A percentile compares a stretch with the other conserved stretches of the same genome.
Evolutionary conservation across 2,888 invertebrate species (phyloP).

Genomic region (Macaria liturata): DNA sequence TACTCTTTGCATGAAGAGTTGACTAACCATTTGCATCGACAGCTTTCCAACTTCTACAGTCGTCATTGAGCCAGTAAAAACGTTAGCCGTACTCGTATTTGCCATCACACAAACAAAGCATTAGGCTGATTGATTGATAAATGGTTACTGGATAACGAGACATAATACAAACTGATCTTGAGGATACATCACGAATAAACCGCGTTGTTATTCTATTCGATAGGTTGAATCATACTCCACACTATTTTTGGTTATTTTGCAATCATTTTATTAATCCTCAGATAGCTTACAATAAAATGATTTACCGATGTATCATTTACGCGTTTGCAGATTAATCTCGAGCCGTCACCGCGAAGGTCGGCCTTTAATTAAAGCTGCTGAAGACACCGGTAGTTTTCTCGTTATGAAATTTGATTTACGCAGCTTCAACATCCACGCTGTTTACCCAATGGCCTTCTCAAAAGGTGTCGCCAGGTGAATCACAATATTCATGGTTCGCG

Average conservation of each 20-base stretch:
- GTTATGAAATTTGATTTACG: slow-evolving; percentile 68
- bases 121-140: too few relatives aligned
- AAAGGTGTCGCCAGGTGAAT: slow-evolving; percentile 62
- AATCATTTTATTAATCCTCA: slow-evolving; percentile 27
- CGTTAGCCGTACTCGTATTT: too few relatives aligned
- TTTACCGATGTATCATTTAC: slow-evolving; percentile 39
- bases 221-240: too few relatives aligned
- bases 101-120: too few relatives aligned
- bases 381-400: slow-evolving; percentile 48
- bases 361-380: slow-evolving; percentile 63
- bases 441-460: slow-evolving; percentile 59
- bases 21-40: too few relatives aligned
- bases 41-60: too few relatives aligned
- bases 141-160: too few relatives aligned
- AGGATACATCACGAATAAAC: too few relatives aligned
- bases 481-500: slow-evolving; percentile 45
- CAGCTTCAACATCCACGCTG: slow-evolving; percentile 23
- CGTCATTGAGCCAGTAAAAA: too few relatives aligned
- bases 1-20: too few relatives aligned
- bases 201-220: too few relatives aligned
- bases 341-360: slow-evolving; percentile 58
- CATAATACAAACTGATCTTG: too few relatives aligned
- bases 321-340: slow-evolving; percentile 59
- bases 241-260: slow-evolving; percentile 16
- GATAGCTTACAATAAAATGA: slow-evolving; percentile 21